Percentiles rank a stretch among this genome's conserved stretches.
phyloP scores from a whole-genome alignment of 2,888 invertebrate species.

The Rhagium mordax region DNA sequence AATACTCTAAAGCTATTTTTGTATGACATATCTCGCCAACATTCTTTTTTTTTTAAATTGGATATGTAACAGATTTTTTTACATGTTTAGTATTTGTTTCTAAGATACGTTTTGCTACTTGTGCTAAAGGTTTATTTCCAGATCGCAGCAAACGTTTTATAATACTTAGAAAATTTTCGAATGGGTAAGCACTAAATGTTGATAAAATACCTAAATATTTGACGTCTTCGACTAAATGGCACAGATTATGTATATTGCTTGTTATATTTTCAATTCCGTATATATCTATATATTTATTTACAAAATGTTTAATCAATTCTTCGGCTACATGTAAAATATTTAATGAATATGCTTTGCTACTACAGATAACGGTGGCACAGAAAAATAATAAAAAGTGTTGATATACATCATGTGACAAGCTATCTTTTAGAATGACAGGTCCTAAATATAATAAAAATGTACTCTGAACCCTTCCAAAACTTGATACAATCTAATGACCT shows the following conservation, averaged over 20 bases:
- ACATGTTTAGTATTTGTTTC: not conserved
- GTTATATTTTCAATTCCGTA: too few species aligned
- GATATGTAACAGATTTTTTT: too few species aligned
- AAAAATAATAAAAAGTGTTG: not conserved
- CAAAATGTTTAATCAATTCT: not conserved
- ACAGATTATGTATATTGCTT: too few species aligned
- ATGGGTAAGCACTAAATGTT: not conserved
- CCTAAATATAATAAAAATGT: too few species aligned
- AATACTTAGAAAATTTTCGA: not conserved
- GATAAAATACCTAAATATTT: not conserved
- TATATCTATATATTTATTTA: not conserved
- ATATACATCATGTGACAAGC: not conserved
- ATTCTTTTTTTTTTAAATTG: not conserved
- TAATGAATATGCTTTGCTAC: not conserved
- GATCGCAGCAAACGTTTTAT: not conserved
- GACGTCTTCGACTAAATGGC: not conserved
- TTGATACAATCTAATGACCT: not conserved
- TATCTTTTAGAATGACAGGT: too few species aligned
- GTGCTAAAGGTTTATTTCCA: conserved; percentile 3
- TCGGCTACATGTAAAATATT: not conserved
- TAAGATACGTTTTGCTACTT: conserved; percentile 1
- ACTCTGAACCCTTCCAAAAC: not conserved
- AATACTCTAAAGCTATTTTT: not conserved
- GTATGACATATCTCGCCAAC: not conserved
- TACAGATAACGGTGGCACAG: not conserved